Evolutionary conservation across 2,888 invertebrate species (phyloP), one percentile per base, ranked within the genome.

Genomic region (Pristionchus mayeri): DNA sequence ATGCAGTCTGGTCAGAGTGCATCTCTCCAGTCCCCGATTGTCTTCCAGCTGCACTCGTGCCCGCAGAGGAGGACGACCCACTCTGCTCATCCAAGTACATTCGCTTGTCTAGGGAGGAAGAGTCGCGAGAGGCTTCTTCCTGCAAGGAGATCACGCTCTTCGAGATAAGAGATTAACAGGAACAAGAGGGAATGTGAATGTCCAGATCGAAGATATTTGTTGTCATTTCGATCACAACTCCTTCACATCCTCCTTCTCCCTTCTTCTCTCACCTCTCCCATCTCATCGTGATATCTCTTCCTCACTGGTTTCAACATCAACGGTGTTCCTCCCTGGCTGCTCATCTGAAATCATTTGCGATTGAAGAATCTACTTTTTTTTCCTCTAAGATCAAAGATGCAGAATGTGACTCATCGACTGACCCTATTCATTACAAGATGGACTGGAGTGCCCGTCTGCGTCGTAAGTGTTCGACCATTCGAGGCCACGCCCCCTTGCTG

Each of bases 251-350:
- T 44, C 44, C 44, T 13, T 13, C 44, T 4, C 60, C 60, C 30
- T 21, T 44, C 11, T 44, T n/a, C 2, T 24, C 76, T 78, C 50
- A 78, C 76, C 50, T 78, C 76, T 2, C 21, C 16, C 48, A 52
- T 50, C 50, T 78, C 76, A 3, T 78, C 76, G n/a, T 27, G 3
- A 50, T 78, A 78, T 78, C 76, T 78, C 76, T 78, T 78, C 76
- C 50, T 78, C 50, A 78, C 40, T 18, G 48, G 76, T 21, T 21
- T 50, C 50, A 78, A 18, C 7, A 50, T 27, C 2, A 52, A 27
- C 9, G 63, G 27, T 4, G 27, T 27, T 18, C 44, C 40, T 13
- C 34, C 37, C 37, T n/a, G n/a, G 27, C 71, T 40, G 11, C 71
- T 27, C 27, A 24, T 16, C 27, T 63, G 63, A 30, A 44, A 44